Evolutionary conservation across 2,888 invertebrate genomes (phyloP).

Genomic region (Coremacera marginata): DNA sequence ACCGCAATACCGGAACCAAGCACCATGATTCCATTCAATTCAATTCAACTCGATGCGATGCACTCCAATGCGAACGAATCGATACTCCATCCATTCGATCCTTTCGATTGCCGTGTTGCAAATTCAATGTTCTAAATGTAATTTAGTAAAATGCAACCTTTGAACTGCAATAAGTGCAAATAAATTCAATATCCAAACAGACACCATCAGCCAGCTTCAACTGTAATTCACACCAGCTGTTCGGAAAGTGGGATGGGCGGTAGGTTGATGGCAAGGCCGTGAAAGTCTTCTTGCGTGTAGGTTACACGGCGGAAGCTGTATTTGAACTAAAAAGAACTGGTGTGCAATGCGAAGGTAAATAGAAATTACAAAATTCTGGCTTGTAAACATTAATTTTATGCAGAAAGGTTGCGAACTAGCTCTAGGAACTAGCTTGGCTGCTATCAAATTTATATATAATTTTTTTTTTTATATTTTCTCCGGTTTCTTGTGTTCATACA

Average conservation of each 20-base stretch:
- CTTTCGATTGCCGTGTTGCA: slow-evolving; percentile 1
- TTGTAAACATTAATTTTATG: not conserved
- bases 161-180: slow-evolving; percentile 50
- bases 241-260: not conserved
- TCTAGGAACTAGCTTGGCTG: too few relatives aligned
- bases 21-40: slow-evolving; percentile 22
- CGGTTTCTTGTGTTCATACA: too few relatives aligned
- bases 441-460: too few relatives aligned
- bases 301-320: not conserved
- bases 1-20: not conserved
- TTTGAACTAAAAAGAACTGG: not conserved
- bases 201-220: not conserved
- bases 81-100: not conserved
- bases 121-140: slow-evolving; percentile 49
- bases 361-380: not conserved
- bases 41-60: slow-evolving; percentile 25
- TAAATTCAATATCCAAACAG: slow-evolving; percentile 48
- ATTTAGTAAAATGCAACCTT: slow-evolving; percentile 48
- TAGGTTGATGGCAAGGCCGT: not conserved
- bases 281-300: too few relatives aligned
- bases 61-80: slow-evolving; percentile 2
- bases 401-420: too few relatives aligned
- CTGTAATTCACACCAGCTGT: slow-evolving; percentile 19
- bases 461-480: too few relatives aligned
- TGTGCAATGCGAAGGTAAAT: not conserved